Conservation (phyloP, 2,888 invertebrate species). For the Flexamia atlantica region DNA sequence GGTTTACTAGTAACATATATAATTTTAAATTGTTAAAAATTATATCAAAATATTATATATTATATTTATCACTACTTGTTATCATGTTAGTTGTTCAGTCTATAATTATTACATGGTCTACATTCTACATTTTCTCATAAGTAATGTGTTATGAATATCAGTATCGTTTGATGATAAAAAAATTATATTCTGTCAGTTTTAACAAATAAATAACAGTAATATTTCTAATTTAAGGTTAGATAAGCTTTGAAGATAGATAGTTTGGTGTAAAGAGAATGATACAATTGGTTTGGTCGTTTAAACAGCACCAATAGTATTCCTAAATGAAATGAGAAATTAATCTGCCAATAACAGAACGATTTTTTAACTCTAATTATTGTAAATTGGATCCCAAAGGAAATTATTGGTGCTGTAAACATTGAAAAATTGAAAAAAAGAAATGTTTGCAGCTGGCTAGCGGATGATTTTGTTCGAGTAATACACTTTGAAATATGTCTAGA, state of each 20-base stretch:
- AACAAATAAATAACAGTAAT: constrained; percentile 57
- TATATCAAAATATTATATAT: constrained; percentile 51
- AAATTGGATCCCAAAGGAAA: constrained; percentile 6
- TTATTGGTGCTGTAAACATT: constrained; percentile 40
- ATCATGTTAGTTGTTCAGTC: constrained; percentile 56
- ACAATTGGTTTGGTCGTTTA: constrained; percentile 44
- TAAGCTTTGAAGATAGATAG: constrained; percentile 42
- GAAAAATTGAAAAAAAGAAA: background rate
- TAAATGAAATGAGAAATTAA: constrained; percentile 22
- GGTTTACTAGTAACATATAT: constrained; percentile 35
- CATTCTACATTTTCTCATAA: constrained; percentile 51
- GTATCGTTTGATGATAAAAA: constrained; percentile 48
- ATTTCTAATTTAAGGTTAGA: constrained; percentile 56
- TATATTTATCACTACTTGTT: constrained; percentile 57
- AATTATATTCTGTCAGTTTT: constrained; percentile 61
- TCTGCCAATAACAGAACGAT: constrained; percentile 8
- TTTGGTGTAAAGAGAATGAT: constrained; percentile 30
- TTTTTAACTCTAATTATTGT: constrained; percentile 15
- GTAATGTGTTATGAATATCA: constrained; percentile 61
- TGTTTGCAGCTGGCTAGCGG: constrained; percentile 59
- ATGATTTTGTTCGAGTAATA: constrained; percentile 63
- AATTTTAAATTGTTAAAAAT: constrained; percentile 45
- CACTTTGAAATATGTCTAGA: constrained; percentile 63
- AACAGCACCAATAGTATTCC: constrained; percentile 50
- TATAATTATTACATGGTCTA: constrained; percentile 53